Evolutionary conservation across 2,113 vertebrate genomes (phyloP), one percentile per base, ranked within the genome.

Genomic region (Sorex fumeus): DNA sequence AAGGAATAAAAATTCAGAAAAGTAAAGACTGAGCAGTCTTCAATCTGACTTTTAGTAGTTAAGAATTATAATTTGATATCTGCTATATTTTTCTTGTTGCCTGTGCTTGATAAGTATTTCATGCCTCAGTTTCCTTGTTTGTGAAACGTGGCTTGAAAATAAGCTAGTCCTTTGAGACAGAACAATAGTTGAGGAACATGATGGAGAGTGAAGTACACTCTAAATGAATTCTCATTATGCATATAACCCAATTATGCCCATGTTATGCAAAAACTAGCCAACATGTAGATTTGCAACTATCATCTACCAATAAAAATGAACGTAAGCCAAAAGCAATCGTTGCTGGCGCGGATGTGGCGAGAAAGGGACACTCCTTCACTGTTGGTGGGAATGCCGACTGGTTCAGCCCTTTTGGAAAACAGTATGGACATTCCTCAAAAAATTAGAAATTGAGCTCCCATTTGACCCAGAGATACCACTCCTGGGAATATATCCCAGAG

Each of bases 121-220:
- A 69, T 88, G 66, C 71, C 81, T 94, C 85, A 77, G 85, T 96
- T 96, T 93, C 43, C 66, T 87, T 92, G 91, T 76, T 79, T 77
- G 53, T 90, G 88, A 93, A 96, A 80, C 82, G 70, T 71, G 64
- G 69, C 71, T 67, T 92, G 78, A 77, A 89, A 87, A 93, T 70
- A 84, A 90, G 43, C 43, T 67, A 23, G 28, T 71, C 66, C 62
- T 60, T 5, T 12, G 15, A 69, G 70, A 4, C 30, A 76, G 21
- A 94, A 32, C 28, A 53, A 10, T n/a, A 53, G 4, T 21, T 60
- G 53, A 9, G 19, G 40, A 82, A 9, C 2, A 66, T 28, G n/a
- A 47, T 67, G 2, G 78, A 84, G n/a, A 18, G 25, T 80, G 32
- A 69, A 57, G 4, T 27, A 28, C 32, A 13, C n/a, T 74, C 12